Conservation (phyloP, 2,888 invertebrate species). For the Drosophila robusta region DNA sequence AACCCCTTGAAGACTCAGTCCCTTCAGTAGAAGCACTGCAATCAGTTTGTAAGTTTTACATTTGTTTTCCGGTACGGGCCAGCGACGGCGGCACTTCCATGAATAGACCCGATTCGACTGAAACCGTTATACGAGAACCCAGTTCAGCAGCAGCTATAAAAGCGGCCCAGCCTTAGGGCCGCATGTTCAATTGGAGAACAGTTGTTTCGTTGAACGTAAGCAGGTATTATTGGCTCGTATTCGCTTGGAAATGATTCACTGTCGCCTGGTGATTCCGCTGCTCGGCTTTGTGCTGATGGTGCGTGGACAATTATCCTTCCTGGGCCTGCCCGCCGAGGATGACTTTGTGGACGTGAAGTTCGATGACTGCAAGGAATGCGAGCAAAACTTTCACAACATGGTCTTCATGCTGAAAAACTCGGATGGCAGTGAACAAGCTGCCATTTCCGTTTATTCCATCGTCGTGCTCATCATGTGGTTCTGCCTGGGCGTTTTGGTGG, state of each 20-base stretch:
- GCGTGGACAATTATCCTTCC: conserved; percentile 24
- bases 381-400: conserved; percentile 50
- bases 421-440: conserved; percentile 3
- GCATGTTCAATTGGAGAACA: conserved; percentile 13
- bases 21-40: too few species aligned
- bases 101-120: neutral
- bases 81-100: conserved; percentile 3
- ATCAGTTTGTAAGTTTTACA: too few species aligned
- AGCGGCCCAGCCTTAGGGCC: neutral
- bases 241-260: conserved; percentile 10
- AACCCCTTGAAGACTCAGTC: too few species aligned
- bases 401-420: conserved; percentile 45
- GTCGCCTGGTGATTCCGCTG: conserved; percentile 21
- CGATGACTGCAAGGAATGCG: conserved; percentile 46
- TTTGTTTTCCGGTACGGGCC: neutral
- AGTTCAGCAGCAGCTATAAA: conserved; percentile 24
- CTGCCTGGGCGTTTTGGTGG: conserved; percentile 25
- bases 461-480: conserved; percentile 54
- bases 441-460: conserved; percentile 31
- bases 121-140: neutral
- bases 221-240: conserved; percentile 1
- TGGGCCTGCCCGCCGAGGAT: conserved; percentile 30
- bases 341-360: conserved; percentile 56
- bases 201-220: conserved; percentile 18
- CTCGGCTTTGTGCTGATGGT: conserved; percentile 21